Base-by-base conservation (phyloP, 2,113 vertebrate species). In the Carlito syrichta region DNA sequence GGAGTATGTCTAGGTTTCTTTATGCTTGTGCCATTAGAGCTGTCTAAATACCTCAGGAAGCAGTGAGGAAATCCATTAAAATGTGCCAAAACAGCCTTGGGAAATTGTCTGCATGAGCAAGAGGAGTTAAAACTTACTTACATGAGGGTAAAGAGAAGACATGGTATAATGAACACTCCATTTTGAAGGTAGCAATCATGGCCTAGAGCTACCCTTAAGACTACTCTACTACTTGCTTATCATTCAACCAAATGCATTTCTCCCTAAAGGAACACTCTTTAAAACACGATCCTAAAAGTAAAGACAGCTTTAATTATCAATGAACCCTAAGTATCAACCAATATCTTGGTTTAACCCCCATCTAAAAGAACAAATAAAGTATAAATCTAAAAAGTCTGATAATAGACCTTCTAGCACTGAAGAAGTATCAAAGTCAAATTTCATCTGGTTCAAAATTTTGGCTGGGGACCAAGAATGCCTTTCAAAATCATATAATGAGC, bases 321-420 rank as follows among this genome's bases (percentile, higher is more conserved):
- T 83, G 83, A 88, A 78, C 40, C 43, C 50, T 93, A 93, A 89
- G 30, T 83, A 96, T 76, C 45, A 84, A 82, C 56, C 45, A 62
- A 7, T 76, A 89, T 40, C 63, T 89, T 79, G 35, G 54, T 78
- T 95, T 81, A 82, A 82, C 8, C 13, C 54, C 30, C 40, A 82
- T 81, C 35, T 94, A 92, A 85, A 95, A 74, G 54, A 32, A 69
- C 76, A 95, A 88, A 40, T 77, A 92, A 96, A 35, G 62, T 91
- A 56, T 54, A 86, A 94, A 79, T 63, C 45, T 86, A 50, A 56
- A 82, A 96, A 74, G 25, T 63, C 43, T 92, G 43, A 85, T 43
- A 92, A 54, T 6, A 95, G 79, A 86, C 43, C 43, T 78, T n/a
- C n/a, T n/a, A 4, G 63, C 94, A 94, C n/a, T n/a, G n/a, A n/a